phyloP scores from a whole-genome alignment of 64 coral and sea anemone species.

The Stylophora pistillata region DNA sequence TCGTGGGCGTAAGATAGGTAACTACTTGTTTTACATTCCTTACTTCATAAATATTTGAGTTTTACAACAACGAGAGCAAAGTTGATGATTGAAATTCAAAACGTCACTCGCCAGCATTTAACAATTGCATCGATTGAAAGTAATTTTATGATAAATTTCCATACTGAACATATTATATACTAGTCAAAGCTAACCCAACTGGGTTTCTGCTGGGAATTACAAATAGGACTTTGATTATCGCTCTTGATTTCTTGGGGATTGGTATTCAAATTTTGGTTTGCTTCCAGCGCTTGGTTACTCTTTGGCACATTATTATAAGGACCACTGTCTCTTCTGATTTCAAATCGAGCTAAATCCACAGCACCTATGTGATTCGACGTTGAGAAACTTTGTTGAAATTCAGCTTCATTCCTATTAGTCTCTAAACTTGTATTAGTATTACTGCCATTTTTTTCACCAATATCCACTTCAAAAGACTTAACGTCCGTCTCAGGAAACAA shows the following conservation, averaged over 20 bases:
- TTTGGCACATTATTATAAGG: slow-evolving; percentile 8
- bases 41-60: no score
- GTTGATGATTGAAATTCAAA: no score
- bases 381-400: background rate
- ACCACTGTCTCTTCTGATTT: slow-evolving; percentile 21
- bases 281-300: background rate
- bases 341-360: background rate
- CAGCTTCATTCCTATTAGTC: background rate
- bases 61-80: no score
- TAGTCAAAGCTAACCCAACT: slow-evolving; percentile 40
- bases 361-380: slow-evolving; percentile 8
- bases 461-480: background rate
- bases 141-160: background rate
- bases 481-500: slow-evolving; percentile 17
- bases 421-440: background rate
- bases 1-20: no score
- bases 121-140: no score
- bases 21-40: no score
- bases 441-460: background rate
- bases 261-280: background rate
- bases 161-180: background rate
- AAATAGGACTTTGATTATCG: background rate
- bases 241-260: background rate
- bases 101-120: no score
- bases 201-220: slow-evolving; percentile 11